Evolutionary conservation across 2,797 vertebrate genomes (phyloP), one percentile per base, ranked within the genome.

Genomic region (Arvicola amphibius): DNA sequence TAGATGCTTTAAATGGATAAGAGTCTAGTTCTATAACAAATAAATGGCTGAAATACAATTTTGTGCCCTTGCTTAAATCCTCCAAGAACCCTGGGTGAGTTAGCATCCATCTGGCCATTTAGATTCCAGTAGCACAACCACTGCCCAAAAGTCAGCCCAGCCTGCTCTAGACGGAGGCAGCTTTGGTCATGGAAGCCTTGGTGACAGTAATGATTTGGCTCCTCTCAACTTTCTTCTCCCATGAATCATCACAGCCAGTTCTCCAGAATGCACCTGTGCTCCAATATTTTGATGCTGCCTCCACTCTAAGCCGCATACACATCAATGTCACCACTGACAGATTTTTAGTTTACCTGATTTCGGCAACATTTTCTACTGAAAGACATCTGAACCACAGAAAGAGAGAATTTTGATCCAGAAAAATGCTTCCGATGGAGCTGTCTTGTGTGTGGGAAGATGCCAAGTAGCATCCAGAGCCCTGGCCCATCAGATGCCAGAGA

Each of bases 201-300:
- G 1, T 6, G 13, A 3, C 3, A 2, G 25, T 16, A 21, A 34
- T 0, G 1, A 8, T 23, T 81, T 27, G 46, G 32, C 25, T 37
- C 63, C 67, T 90, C 29, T 74, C 16, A 10, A 0, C 12, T 12
- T 29, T 11, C 32, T 67, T n/a, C 77, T 37, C 59, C 46, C 76
- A 91, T 69, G 46, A 23, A 46, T 53, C 14, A 3, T 85, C 48
- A 46, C 14, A 23, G 32, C 23, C 21, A 59, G 48, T 53, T 56
- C 63, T 91, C 59, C 34, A 93, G 61, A 91, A 79, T 25, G 43
- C 23, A 32, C 43, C 81, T 73, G 34, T 19, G 10, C 19, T 59
- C 63, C 67, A 51, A 16, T 67, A 21, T 40, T 65, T 3, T 23
- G 5, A 14, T 56, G 67, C 69, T 79, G 34, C 63, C 67, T 84